Evolutionary conservation across 1,140 invertebrate genomes (phyloP), one percentile per base, ranked within the genome.

Genomic region (Drosophila nasuta): DNA sequence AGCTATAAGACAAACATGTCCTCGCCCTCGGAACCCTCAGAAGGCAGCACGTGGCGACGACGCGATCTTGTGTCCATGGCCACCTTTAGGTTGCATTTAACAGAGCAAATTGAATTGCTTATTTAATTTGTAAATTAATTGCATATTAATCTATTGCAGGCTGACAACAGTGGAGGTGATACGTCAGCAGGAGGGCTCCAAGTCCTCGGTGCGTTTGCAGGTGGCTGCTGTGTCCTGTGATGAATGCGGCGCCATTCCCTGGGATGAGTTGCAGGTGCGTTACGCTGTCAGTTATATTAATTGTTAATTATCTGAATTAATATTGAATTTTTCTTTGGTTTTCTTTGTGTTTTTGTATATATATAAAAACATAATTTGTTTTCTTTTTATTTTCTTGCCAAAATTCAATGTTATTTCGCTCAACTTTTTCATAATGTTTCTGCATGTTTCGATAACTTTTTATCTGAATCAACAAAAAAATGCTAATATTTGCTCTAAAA

Each of bases 201-300:
- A 94, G n/a, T 96, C 96, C 0, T 93, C 94, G 0, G 93, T 98
- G 6, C 95, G 96, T 81, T 83, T 97, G 17, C 96, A 97, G 85
- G 95, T 97, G 10, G 95, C 95, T 5, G 95, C 96, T 79, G 93
- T 98, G 6, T 93, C 93, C 10, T 95, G 95, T 56, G 96, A 97
- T 77, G 97, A 98, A 92, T 97, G 97, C 91, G 94, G 95, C 5
- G 96, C 96, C 51, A 98, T 98, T 90, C 96, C 96, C 3, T 98
- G 97, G 96, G 97, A 98, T 91, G 97, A 98, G 93, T 97, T 99
- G 94, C 97, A 98, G 96, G 97, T 97, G 65, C 6, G 76, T 25
- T 20, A 56, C 5, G 49, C 15, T 64, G 41, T 6, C 25, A 48
- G n/a, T 52, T n/a, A 7, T 46, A 51, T 79, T 49, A 3, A 52